A percentile compares a stretch with the other conserved stretches of the same genome.
These are phyloP conservation scores for Protodeltote pygarga DNA, from an alignment of 2,888 invertebrate genomes.

Conservation along the genomic window DNA sequence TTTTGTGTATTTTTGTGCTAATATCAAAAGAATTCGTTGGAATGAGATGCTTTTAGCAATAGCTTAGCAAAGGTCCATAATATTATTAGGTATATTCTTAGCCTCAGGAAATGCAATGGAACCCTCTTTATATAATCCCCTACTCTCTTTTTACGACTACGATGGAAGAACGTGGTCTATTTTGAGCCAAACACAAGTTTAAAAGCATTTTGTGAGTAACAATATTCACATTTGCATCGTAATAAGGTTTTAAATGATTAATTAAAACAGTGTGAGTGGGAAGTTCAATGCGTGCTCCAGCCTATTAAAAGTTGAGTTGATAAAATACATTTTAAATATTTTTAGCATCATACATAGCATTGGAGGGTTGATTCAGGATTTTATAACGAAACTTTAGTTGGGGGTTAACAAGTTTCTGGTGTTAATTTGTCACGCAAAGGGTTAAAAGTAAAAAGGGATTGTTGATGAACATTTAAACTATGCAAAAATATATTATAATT, in stretches of 20 bases:
- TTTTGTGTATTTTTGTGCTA: not conserved
- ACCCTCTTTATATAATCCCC: not conserved
- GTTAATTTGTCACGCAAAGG: constrained; percentile 16
- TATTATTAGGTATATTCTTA: too few species aligned
- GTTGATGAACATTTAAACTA: too few species aligned
- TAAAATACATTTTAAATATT: constrained; percentile 29
- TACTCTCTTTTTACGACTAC: too few species aligned
- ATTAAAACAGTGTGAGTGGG: not conserved
- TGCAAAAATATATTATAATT: too few species aligned
- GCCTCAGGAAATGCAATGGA: not conserved
- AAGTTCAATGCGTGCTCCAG: constrained; percentile 25
- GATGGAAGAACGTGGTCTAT: too few species aligned
- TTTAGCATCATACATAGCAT: constrained; percentile 3
- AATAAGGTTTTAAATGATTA: not conserved
- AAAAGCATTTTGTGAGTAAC: constrained; percentile 4
- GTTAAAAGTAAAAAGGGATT: constrained; percentile 1
- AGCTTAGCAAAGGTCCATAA: not conserved
- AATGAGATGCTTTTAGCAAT: not conserved
- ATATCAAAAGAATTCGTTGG: not conserved
- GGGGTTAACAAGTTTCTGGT: not conserved
- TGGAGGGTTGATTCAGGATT: constrained; percentile 7
- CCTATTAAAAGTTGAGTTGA: constrained; percentile 21
- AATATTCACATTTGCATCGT: not conserved
- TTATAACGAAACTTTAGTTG: constrained; percentile 9
- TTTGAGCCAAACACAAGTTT: not conserved